Conservation (phyloP, 2,797 vertebrate species). For the Helicolenus hilgendorfi region DNA sequence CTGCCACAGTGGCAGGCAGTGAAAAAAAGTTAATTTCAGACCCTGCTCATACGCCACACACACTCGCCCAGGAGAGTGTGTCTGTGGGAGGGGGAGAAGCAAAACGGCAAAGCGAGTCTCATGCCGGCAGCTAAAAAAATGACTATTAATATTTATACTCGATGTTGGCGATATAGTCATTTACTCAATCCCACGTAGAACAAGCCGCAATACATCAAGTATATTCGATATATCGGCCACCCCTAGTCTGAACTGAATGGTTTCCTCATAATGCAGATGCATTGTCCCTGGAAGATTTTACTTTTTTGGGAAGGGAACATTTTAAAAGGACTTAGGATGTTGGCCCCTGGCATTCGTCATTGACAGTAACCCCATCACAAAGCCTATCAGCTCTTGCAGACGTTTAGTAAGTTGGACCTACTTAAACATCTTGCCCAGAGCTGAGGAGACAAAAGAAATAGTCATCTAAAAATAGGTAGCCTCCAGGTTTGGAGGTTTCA, state of each 20-base stretch:
- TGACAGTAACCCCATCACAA: slow-evolving; percentile 5
- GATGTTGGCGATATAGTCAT: not conserved
- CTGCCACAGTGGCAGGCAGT: no score
- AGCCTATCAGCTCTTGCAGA: slow-evolving; percentile 16
- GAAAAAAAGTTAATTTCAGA: no score
- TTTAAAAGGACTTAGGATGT: not conserved
- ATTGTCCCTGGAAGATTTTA: not conserved
- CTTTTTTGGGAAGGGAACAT: not conserved
- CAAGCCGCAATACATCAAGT: no score
- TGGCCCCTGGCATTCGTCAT: slow-evolving; percentile 1
- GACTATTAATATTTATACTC: not conserved
- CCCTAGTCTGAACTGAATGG: not conserved
- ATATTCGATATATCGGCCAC: not conserved
- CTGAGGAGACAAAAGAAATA: slow-evolving; percentile 44
- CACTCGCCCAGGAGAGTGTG: no score
- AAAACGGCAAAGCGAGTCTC: no score
- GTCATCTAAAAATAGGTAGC: slow-evolving; percentile 71
- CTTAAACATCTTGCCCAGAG: slow-evolving; percentile 55
- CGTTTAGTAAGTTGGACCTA: slow-evolving; percentile 26
- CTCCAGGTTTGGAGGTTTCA: slow-evolving; percentile 66
- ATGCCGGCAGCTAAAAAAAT: not conserved
- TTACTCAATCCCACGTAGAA: not conserved
- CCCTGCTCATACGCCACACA: no score
- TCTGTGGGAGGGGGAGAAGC: no score
- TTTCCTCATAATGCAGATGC: not conserved